These are phyloP conservation scores for Drosophila macrospina DNA, from an alignment of 2,888 invertebrate genomes.

Conservation along the genomic window DNA sequence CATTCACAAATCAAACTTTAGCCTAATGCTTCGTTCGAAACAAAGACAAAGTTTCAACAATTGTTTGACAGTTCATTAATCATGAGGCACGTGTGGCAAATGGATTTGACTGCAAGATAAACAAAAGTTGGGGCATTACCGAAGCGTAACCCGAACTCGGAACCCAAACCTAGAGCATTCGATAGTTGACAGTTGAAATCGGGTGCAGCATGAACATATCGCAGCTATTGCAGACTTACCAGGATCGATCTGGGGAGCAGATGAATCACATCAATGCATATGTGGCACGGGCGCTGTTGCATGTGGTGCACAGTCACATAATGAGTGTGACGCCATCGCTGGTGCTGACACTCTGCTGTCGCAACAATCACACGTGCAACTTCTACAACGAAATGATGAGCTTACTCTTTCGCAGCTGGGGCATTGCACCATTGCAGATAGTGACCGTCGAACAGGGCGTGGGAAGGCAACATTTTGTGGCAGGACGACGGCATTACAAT, in stretches of 20 bases:
- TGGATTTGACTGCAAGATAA: not conserved
- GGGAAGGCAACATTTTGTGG: slow-evolving; percentile 23
- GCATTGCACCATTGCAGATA: slow-evolving; percentile 67
- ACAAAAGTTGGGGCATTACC: slow-evolving; percentile 1
- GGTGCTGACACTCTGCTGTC: slow-evolving; percentile 69
- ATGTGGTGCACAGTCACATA: slow-evolving; percentile 69
- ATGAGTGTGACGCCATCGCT: slow-evolving; percentile 65
- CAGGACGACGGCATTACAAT: slow-evolving; percentile 63
- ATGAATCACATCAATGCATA: slow-evolving; percentile 62
- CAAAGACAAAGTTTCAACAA: not conserved
- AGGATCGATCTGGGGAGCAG: slow-evolving; percentile 63
- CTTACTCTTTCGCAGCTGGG: slow-evolving; percentile 63
- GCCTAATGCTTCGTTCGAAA: not conserved
- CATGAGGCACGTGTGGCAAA: not conserved
- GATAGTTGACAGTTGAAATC: slow-evolving; percentile 4
- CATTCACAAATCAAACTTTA: not conserved
- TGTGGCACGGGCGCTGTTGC: slow-evolving; percentile 67
- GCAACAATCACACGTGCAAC: slow-evolving; percentile 57
- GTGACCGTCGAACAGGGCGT: slow-evolving; percentile 50
- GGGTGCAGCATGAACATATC: slow-evolving; percentile 66
- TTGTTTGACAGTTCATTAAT: slow-evolving; percentile 7
- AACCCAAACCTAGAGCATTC: not conserved
- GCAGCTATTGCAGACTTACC: slow-evolving; percentile 56
- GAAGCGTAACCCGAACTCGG: not conserved
- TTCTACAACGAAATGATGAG: slow-evolving; percentile 75